phyloP scores from a whole-genome alignment of 1,140 invertebrate genomes.

The Caenorhabditis remanei region DNA sequence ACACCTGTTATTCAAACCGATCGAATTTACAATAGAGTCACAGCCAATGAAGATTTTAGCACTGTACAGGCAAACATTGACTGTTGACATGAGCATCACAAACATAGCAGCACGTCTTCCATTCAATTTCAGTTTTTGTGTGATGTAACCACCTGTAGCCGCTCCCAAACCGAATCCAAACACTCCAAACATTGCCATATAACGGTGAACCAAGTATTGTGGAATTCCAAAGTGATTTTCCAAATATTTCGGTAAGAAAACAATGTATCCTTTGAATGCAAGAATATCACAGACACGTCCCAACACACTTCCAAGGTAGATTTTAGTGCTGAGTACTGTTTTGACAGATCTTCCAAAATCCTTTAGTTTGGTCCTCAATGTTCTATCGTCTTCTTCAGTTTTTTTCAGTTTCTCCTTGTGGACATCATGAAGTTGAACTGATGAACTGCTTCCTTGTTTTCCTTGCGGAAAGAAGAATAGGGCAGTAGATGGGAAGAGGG shows the following conservation, averaged over 20 bases:
- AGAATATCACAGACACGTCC: constrained; percentile 75
- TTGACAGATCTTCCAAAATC: constrained; percentile 65
- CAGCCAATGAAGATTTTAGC: constrained; percentile 73
- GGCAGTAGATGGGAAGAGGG: constrained; percentile 68
- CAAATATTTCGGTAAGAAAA: constrained; percentile 77
- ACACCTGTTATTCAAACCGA: constrained; percentile 66
- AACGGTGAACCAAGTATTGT: constrained; percentile 75
- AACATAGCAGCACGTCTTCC: constrained; percentile 73
- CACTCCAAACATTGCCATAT: constrained; percentile 78
- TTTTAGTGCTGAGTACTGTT: constrained; percentile 70
- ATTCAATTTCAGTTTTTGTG: constrained; percentile 69
- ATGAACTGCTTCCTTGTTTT: constrained; percentile 47
- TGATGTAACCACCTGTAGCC: constrained; percentile 58
- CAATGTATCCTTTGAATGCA: constrained; percentile 77
- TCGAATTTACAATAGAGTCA: constrained; percentile 71
- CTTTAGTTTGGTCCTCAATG: constrained; percentile 1
- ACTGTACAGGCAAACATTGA: constrained; percentile 71
- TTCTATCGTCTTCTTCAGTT: constrained; percentile 57
- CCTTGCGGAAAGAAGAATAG: constrained; percentile 74
- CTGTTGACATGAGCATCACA: constrained; percentile 70
- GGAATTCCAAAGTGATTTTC: constrained; percentile 78
- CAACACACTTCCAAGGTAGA: constrained; percentile 72
- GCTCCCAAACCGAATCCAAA: constrained; percentile 75
- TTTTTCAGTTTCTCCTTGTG: constrained; percentile 70
- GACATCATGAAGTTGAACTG: constrained; percentile 26